phyloP scores from a whole-genome alignment of 2,888 invertebrate genomes.

The Ennomos quercinarius region DNA sequence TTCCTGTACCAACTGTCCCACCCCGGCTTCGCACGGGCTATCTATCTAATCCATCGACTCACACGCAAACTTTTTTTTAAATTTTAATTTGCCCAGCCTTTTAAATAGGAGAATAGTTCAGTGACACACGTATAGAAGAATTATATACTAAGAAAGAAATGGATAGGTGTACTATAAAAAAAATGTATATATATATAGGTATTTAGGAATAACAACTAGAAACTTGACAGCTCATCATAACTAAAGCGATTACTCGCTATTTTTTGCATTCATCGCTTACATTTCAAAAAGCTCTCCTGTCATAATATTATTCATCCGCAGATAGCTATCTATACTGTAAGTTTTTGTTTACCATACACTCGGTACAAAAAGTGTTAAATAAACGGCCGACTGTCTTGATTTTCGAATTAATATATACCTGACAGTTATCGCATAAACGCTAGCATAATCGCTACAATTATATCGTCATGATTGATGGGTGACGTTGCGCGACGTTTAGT shows the following conservation, averaged over 20 bases:
- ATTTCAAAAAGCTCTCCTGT: constrained; percentile 19
- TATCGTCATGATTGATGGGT: constrained; percentile 49
- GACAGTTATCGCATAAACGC: constrained; percentile 52
- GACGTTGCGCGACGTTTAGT: constrained; percentile 18
- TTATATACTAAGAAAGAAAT: too few relatives aligned
- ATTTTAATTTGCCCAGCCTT: too few relatives aligned
- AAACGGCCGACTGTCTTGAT: constrained; percentile 43
- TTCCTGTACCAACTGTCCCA: too few relatives aligned
- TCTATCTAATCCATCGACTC: too few relatives aligned
- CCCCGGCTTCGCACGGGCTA: too few relatives aligned
- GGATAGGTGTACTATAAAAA: too few relatives aligned
- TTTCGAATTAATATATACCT: constrained; percentile 56
- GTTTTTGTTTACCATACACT: constrained; percentile 42
- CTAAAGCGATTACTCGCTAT: constrained; percentile 13
- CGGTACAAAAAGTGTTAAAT: constrained; percentile 48
- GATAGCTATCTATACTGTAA: constrained; percentile 17
- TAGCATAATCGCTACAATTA: constrained; percentile 47
- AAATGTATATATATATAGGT: too few relatives aligned
- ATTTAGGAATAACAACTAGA: too few relatives aligned
- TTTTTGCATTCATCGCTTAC: constrained; percentile 28
- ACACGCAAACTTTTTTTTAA: too few relatives aligned
- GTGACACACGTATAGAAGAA: too few relatives aligned
- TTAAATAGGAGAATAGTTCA: too few relatives aligned
- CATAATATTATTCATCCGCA: constrained; percentile 21
- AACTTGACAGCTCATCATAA: constrained; percentile 10